Evolutionary conservation across 2,113 vertebrate genomes (phyloP), one percentile per base, ranked within the genome.

Genomic region (Alces alces): DNA sequence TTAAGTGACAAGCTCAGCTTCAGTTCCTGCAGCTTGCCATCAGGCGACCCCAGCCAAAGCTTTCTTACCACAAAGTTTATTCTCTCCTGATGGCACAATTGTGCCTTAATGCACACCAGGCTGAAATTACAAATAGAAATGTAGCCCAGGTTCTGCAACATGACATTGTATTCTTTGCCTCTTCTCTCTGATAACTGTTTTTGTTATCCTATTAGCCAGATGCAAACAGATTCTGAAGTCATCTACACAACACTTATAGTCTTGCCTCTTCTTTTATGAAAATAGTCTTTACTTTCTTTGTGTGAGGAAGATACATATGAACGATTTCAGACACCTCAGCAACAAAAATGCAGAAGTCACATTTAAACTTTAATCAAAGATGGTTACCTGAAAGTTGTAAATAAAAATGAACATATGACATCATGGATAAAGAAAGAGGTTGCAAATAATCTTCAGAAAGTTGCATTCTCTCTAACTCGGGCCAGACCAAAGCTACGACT

Each of bases 151-250:
- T 57, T 97, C 95, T 91, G 91, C 70, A 60, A 90, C 98, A 98
- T 61, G 96, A 85, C 91, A 58, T 43, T 85, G 91, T 64, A 76
- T 93, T 97, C 96, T 94, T 57, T n/a, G 82, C 73, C 90, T 97
- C 47, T 16, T 83, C 60, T 93, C 91, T 95, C 96, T 89, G 80
- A 86, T 88, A 96, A 93, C 95, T 58, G 82, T 73, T 87, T 96
- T 93, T 92, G 91, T 96, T 82, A 85, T 95, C 84, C 93, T 85
- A 91, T 95, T 97, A 97, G 89, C 95, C 97, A 60, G 85, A 98
- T 93, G 96, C 66, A 86, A 80, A 70, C 83, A 61, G 88, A 47
- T 86, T 54, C 91, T 4, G n/a, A 61, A 36, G 52, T 43, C 55
- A 73, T 78, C 86, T 54, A 60, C 21, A 28, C 36, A 47, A 55